Evolutionary conservation across 2,888 invertebrate species (phyloP), one percentile per base, ranked within the genome.

Genomic region (Sinodicranocentrus sp.): DNA sequence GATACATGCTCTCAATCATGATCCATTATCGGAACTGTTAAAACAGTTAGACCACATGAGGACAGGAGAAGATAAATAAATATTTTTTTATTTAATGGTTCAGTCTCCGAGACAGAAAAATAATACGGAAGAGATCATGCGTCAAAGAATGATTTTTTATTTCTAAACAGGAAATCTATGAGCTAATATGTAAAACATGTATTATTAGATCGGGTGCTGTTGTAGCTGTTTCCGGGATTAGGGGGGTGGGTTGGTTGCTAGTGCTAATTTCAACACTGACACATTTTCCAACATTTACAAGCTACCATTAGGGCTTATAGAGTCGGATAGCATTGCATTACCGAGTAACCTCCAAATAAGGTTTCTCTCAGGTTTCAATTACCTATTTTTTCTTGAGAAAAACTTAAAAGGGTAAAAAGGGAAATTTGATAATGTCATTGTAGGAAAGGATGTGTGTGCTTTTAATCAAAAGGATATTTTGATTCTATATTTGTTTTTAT

Each of bases 331-430:
- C 44, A 75, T 75, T 48, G 21, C 63, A 48, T 28, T n/a, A n/a
- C n/a, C n/a, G n/a, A 63, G 28, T 67, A 76, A 54, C 54, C 65
- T 67, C 76, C 76, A 76, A 76, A 76, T 65, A 33, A 17, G 61
- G 65, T n/a, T n/a, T n/a, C n/a, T n/a, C 67, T 76, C 57, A 68
- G 26, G 78, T 78, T 78, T 70, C 70, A 48, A 23, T 76, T 65
- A 52, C 25, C 39, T 76, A 52, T 70, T 61, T 76, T 76, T 78
- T 61, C 68, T 70, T 78, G 61, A 70, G 78, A 71, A 70, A 78
- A 71, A 44, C 26, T 28, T 19, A 70, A 71, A 76, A 78, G 59
- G 78, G n/a, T n/a, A 59, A 78, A 78, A 78, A 78, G 70, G 70
- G 78, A 78, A 78, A 70, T 61, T 78, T 52, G 70, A 71, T 71